Percentiles rank a stretch among this genome's conserved stretches.
These are phyloP conservation scores for Origma solitaria DNA, from an alignment of 2,113 vertebrate genomes.

Conservation along the genomic window DNA sequence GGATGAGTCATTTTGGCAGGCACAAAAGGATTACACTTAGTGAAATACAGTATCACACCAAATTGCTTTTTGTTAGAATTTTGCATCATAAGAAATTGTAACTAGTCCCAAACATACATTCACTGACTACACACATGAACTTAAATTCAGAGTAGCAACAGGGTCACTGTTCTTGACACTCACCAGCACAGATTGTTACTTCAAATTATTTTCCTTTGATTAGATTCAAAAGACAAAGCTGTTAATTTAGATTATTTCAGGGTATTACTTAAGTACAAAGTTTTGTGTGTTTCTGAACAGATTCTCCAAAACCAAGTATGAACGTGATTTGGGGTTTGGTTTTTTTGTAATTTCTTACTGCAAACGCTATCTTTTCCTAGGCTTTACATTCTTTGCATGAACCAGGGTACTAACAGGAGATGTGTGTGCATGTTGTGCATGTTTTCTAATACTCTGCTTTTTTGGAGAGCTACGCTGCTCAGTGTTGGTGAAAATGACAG, in stretches of 20 bases:
- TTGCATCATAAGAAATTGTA: background rate
- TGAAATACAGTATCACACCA: background rate
- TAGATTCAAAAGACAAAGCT: background rate
- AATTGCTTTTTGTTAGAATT: background rate
- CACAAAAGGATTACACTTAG: background rate
- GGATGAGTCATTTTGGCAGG: background rate
- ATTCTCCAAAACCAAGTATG: background rate
- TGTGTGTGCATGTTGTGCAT: constrained; percentile 13
- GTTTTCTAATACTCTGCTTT: constrained; percentile 20
- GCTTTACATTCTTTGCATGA: constrained; percentile 40
- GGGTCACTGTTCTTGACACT: background rate
- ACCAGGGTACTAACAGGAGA: constrained; percentile 30
- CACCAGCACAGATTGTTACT: background rate
- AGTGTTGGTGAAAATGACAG: background rate
- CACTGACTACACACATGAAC: background rate
- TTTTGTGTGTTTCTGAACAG: background rate
- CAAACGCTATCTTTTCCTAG: constrained; percentile 59
- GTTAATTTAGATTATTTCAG: background rate
- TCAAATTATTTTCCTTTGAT: background rate
- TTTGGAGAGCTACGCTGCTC: background rate
- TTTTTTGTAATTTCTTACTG: constrained; percentile 50
- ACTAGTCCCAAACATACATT: background rate
- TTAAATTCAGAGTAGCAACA: background rate
- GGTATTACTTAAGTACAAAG: background rate
- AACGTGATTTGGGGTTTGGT: background rate